Evolutionary conservation across 2,797 vertebrate species (phyloP), one percentile per base, ranked within the genome.

Genomic region (Enoplosus armatus): DNA sequence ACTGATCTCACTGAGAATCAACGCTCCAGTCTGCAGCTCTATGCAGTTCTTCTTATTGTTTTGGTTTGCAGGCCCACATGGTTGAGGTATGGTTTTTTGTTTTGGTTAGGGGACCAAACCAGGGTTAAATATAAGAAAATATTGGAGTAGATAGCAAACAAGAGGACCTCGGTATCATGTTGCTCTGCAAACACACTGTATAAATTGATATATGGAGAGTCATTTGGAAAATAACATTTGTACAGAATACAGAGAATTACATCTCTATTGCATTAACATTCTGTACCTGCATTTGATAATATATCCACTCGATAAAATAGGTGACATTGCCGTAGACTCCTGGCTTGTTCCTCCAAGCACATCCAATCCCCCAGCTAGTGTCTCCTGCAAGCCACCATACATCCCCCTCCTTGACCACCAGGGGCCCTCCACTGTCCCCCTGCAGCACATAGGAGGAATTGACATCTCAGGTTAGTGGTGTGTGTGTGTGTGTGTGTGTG

Each of bases 341-440:
- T 0, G 97, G 98, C 35, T 85, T 96, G 68, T 95, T 94, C 6
- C 1, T 82, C 61, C 31, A 24, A 68, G 96, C 98, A 77, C 98
- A 99, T 62, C 96, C 97, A 0, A 89, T 83, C 31, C 98, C 98
- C 97, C 96, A 99, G 90, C 98, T 99, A 0, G 97, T 99, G 82
- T 96, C 96, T 56, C 98, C 98, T 4, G 95, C 91, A 88, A 99
- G 89, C 97, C 97, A 99, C 98, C 98, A 99, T 65, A 94, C 0
- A 0, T 59, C 75, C 56, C 81, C 92, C 56, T 95, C 85, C 2
- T 79, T 45, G 0, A 95, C 95, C 80, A 98, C 97, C 76, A 99
- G 92, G 0, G 98, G 98, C 7, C 98, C 98, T 16, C 98, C 98
- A 0, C 98, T 99, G 95, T 99, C 98, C 16, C 98, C 98, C 98